Base-by-base conservation (phyloP, 2,888 invertebrate genomes). In the Silvanus unidentatus region DNA sequence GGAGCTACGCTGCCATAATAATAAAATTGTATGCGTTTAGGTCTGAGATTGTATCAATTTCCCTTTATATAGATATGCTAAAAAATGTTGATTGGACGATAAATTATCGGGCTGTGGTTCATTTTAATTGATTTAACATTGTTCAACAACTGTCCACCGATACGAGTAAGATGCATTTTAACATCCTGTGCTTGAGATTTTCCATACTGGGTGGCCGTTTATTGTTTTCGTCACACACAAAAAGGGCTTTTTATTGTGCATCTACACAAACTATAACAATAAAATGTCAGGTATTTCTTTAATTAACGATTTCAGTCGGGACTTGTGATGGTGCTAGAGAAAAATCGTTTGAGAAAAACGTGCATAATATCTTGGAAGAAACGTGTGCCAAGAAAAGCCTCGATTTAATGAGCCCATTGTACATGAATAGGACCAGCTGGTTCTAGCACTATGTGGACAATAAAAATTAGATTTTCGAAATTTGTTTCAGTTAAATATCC, bases 41-140 rank as follows among this genome's bases (percentile, higher is more conserved):
- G 22, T 22, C 22, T 8, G 22, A 22, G 22, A 22, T 22, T 22
- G 22, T 22, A 22, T 60, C 57, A 60, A 60, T 60, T 60, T 58
- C 49, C 47, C 45, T 54, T 53, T 32, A 32, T 32, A 28, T 48
- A 42, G 46, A 47, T 47, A 47, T 52, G 48, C 40, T 52, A 42
- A 65, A 60, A 64, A 62, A 65, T 65, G 63, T 65, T 65, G 63
- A 65, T 65, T 65, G 64, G 65, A 56, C 54, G 43, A 62, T 64
- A 64, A 64, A 64, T 63, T 58, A 53, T 45, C 44, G 43, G 42
- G 44, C 48, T 22, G 22, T 22, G 22, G 22, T 22, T 12, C 53
- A 47, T 44, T 51, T 54, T 57, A 61, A 62, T 62, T 60, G 57
- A 62, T 60, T 59, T 54, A 59, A 57, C 60, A 58, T 32, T 58